Conservation (phyloP, 2,888 invertebrate species). For the Clivina fossor region DNA sequence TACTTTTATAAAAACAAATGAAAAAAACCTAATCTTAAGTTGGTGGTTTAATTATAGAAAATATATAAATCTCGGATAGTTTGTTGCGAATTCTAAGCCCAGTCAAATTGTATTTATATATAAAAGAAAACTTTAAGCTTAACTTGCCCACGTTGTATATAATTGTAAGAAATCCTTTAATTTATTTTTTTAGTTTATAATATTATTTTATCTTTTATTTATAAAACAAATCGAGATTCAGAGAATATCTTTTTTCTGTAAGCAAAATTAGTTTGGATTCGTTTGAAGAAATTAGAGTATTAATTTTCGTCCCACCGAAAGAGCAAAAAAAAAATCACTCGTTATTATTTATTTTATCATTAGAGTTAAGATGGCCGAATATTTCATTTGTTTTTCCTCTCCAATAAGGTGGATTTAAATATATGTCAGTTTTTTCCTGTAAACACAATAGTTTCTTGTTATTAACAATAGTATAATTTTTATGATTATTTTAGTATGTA, state of each 20-base stretch:
- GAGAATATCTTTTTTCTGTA: no score
- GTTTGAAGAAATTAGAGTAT: no score
- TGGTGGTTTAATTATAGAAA: not conserved
- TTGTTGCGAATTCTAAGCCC: slow-evolving; percentile 19
- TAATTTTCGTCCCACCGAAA: slow-evolving; percentile 32
- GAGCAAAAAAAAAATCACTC: slow-evolving; percentile 31
- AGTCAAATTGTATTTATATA: slow-evolving; percentile 27
- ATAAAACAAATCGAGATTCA: no score
- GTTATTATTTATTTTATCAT: slow-evolving; percentile 23
- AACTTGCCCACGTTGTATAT: slow-evolving; percentile 34
- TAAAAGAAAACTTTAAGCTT: slow-evolving; percentile 28
- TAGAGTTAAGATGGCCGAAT: slow-evolving; percentile 9
- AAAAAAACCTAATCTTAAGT: slow-evolving; percentile 16
- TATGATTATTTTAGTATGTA: slow-evolving; percentile 51
- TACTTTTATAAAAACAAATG: slow-evolving; percentile 33
- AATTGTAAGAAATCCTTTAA: slow-evolving; percentile 28
- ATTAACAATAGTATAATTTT: slow-evolving; percentile 48
- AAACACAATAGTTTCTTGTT: slow-evolving; percentile 28
- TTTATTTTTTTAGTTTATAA: slow-evolving; percentile 33
- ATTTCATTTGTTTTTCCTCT: slow-evolving; percentile 30
- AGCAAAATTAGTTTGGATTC: no score
- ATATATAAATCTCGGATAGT: slow-evolving; percentile 9
- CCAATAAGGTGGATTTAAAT: slow-evolving; percentile 26
- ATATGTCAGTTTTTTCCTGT: slow-evolving; percentile 24
- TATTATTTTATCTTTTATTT: no score